Evolutionary conservation across 2,113 vertebrate species (phyloP), one percentile per base, ranked within the genome.

Genomic region (Trachemys scripta): DNA sequence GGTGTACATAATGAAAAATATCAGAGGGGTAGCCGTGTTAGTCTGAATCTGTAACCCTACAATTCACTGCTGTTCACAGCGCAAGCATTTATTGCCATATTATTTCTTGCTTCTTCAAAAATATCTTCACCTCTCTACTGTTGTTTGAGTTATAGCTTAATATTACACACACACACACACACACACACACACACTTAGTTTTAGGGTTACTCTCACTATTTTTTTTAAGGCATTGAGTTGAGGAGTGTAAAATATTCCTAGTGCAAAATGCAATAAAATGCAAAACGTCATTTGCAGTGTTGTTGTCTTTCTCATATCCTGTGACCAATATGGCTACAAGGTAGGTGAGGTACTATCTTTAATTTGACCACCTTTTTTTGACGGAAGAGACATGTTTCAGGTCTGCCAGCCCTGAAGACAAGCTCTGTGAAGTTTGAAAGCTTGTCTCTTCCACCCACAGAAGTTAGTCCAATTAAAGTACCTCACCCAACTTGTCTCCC

Each of bases 1-100:
- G 75, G 95, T 80, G 94, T 97, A 85, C 59, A 45, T 97, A 97
- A 97, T 90, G 76, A 96, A 92, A 90, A 94, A 80, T 27, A 42
- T 42, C 42, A 42, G 42, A 42, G 42, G 42, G 42, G 42, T 42
- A 42, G 42, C 42, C 4, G 42, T 42, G 42, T 42, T 42, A 42
- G 42, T 42, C 42, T 42, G 42, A 42, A 42, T 42, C 42, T 42
- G 88, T 82, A 97, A 94, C 0, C 0, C 85, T 84, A 85, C 82
- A 95, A 42, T 75, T 95, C 89, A 86, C 96, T 82, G 35, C 82
- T 76, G 80, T 93, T 97, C 94, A 51, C 16, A 93, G 85, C 88
- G 51, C 49, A 85, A 59, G 50, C 94, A 90, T 92, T 94, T 92
- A 90, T 80, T 89, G 79, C 91, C 50, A 80, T 90, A 96, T 94